Evolutionary conservation across 2,797 vertebrate genomes (phyloP).

Genomic region (Peromyscus aztecus): DNA sequence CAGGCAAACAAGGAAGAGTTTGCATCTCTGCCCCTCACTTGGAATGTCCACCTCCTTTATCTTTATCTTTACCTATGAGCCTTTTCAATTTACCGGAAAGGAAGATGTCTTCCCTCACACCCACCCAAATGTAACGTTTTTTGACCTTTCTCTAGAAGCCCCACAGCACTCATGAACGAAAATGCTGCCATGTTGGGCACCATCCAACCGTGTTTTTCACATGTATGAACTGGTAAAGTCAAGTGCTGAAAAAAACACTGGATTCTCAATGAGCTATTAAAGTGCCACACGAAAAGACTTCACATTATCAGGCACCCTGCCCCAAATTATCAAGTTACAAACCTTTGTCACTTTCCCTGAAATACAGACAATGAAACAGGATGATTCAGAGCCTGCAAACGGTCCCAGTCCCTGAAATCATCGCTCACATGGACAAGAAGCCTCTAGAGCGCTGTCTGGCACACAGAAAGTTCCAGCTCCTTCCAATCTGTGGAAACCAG

Average conservation of each 20-base stretch:
- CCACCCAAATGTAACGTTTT: background rate
- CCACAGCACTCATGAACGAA: background rate
- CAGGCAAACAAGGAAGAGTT: conserved; percentile 33
- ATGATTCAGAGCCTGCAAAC: conserved; percentile 60
- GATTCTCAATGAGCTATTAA: background rate
- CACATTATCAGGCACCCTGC: background rate
- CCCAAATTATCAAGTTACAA: conserved; percentile 33
- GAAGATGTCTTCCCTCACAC: background rate
- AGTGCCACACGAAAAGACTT: background rate
- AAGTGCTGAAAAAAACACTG: background rate
- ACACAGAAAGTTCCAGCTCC: conserved; percentile 7
- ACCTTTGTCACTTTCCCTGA: conserved; percentile 60
- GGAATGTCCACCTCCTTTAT: background rate
- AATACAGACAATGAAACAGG: conserved; percentile 65
- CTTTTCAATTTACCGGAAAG: background rate
- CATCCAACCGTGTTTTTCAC: background rate
- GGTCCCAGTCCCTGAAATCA: conserved; percentile 50
- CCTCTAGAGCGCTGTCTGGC: conserved; percentile 20
- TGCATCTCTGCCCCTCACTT: background rate
- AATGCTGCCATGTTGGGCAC: background rate
- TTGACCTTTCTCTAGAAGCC: background rate
- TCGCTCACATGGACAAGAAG: conserved; percentile 2
- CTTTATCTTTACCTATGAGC: background rate
- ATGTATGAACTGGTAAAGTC: background rate
- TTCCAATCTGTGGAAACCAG: conserved; percentile 29